Base-by-base conservation (phyloP, 2,113 vertebrate species). In the Litocranius walleri region DNA sequence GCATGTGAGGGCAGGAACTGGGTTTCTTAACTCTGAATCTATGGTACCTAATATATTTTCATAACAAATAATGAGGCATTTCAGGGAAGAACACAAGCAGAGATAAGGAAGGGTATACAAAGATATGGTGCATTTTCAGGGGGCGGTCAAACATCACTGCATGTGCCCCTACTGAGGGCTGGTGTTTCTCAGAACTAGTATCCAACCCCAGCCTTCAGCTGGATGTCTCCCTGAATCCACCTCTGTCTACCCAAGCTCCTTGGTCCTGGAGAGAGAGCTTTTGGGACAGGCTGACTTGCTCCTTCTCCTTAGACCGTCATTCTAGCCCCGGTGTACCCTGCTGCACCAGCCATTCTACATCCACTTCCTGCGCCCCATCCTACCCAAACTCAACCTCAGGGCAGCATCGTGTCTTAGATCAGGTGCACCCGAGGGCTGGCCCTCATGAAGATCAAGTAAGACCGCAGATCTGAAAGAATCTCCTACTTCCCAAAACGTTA, bases 41-140 rank as follows among this genome's bases (percentile, higher is more conserved):
- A 64, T 45, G 74, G 43, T 81, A 30, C 2, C 40, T 85, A 57
- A 74, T 19, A 27, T 54, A 16, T 83, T 80, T 78, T 85, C 78
- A 89, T 80, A 92, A 96, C 6, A 85, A 88, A 92, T 40, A 43
- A 95, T 5, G 17, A 81, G 56, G 30, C 40, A 33, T 52, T 71
- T 92, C 11, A 25, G 52, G 71, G 62, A 61, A 89, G 82, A 94
- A 54, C 82, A 83, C 6, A 62, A 57, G n/a, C 52, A 94, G 67
- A 87, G 59, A 33, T 8, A 25, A 50, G 67, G 77, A 82, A 88
- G 61, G 36, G 84, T 6, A 1, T 25, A 14, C 2, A 50, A 29
- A 50, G 59, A 52, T 4, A 59, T 0, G 57, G 43, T 27, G 29
- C 3, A 48, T 5, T 36, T 11, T 23, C 19, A 33, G 29, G 33